These are phyloP conservation scores for Argyresthia goedartella DNA, from an alignment of 2,888 invertebrate species.

Conservation along the genomic window DNA sequence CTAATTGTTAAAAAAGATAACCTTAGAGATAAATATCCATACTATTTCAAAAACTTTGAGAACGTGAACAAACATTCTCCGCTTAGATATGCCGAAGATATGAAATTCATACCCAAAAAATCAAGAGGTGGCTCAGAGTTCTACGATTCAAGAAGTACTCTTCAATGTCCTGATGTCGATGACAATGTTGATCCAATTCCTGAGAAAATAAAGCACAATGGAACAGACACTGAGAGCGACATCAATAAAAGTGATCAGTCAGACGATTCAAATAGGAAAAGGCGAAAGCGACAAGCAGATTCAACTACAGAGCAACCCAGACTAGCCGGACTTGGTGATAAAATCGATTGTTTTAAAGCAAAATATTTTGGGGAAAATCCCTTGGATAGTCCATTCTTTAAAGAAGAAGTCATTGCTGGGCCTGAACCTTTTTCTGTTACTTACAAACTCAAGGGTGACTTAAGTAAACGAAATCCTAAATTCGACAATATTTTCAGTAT, in stretches of 20 bases:
- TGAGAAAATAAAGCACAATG: constrained; percentile 47
- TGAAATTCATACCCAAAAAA: constrained; percentile 74
- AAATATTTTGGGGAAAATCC: constrained; percentile 84
- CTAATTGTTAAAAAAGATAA: constrained; percentile 16
- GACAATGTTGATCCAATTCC: constrained; percentile 68
- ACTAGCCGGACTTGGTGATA: constrained; percentile 75
- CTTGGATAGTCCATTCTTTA: constrained; percentile 80
- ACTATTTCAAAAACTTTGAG: constrained; percentile 60
- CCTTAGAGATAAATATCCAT: constrained; percentile 73
- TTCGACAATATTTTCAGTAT: constrained; percentile 3
- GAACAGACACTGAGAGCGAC: constrained; percentile 24
- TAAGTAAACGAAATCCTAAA: constrained; percentile 12
- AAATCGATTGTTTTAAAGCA: constrained; percentile 80
- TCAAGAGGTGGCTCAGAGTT: constrained; percentile 76
- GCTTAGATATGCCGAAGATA: constrained; percentile 75
- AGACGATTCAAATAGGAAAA: constrained; percentile 20
- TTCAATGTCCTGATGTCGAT: constrained; percentile 68
- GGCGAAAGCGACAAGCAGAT: constrained; percentile 22
- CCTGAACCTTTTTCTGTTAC: constrained; percentile 41
- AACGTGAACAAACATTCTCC: constrained; percentile 69
- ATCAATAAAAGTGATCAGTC: constrained; percentile 33
- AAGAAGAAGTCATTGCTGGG: constrained; percentile 61
- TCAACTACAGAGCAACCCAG: constrained; percentile 51
- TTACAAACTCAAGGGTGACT: constrained; percentile 17
- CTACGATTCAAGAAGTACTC: constrained; percentile 73